A percentile compares a stretch with the other conserved stretches of the same genome.
These are phyloP conservation scores for Hippasteria phrygiana DNA, from an alignment of 53 echinoderm and acorn worm species.

Conservation along the genomic window DNA sequence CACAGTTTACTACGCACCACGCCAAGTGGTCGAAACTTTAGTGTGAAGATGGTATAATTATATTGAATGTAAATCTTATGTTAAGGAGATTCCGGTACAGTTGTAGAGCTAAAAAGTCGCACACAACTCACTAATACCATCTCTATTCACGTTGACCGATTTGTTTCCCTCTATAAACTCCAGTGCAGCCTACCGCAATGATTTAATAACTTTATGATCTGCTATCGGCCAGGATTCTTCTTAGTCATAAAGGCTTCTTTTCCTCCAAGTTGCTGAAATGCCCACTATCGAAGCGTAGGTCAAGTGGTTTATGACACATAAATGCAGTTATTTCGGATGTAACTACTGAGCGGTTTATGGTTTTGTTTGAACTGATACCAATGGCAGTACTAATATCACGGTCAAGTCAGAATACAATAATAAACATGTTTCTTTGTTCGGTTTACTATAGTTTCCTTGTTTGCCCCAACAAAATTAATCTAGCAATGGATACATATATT, in stretches of 20 bases:
- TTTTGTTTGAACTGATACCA: neutral
- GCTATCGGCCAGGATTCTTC: neutral
- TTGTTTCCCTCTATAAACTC: neutral
- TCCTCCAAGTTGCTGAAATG: neutral
- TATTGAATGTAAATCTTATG: neutral
- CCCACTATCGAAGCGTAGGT: neutral
- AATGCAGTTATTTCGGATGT: neutral
- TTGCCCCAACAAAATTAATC: too few species aligned
- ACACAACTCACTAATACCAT: neutral
- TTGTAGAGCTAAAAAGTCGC: neutral
- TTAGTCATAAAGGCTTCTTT: neutral
- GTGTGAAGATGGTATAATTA: too few species aligned
- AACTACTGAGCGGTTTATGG: neutral
- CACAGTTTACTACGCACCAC: too few species aligned
- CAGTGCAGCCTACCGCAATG: neutral
- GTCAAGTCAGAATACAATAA: too few species aligned
- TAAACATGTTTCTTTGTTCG: too few species aligned
- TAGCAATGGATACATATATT: too few species aligned
- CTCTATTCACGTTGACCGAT: neutral
- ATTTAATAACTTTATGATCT: conserved; percentile 3
- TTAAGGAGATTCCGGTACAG: too few species aligned
- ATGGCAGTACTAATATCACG: neutral
- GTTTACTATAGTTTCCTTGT: too few species aligned
- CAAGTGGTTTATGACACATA: neutral
- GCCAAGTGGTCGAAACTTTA: too few species aligned